These are phyloP conservation scores for Sinelater perroti DNA, from an alignment of 2,888 invertebrate species.

Conservation along the genomic window DNA sequence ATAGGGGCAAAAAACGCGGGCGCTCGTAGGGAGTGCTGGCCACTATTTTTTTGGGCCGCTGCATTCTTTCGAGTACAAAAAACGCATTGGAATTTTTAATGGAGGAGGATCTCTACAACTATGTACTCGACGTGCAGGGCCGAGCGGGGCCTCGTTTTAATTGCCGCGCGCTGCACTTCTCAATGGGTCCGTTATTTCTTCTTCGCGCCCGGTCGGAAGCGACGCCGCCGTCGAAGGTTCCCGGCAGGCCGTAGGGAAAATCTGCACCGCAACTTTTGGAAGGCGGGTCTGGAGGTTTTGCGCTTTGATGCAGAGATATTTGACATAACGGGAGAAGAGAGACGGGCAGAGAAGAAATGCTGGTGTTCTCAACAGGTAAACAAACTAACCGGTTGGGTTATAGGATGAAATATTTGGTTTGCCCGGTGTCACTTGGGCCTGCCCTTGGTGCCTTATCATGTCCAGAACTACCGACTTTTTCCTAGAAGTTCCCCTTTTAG, in stretches of 20 bases:
- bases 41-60: conserved; percentile 41
- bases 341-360: neutral
- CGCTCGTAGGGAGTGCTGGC: conserved; percentile 17
- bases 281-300: too few species aligned
- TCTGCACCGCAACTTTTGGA: too few species aligned
- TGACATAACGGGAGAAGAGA: conserved; percentile 2
- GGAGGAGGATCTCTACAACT: conserved; percentile 37
- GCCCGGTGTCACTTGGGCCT: conserved; percentile 25
- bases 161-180: too few species aligned
- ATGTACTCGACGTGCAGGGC: conserved; percentile 32
- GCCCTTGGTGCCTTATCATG: conserved; percentile 29
- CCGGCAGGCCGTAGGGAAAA: too few species aligned
- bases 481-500: conserved; percentile 21
- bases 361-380: conserved; percentile 28
- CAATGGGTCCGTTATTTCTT: too few species aligned
- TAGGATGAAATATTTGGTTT: conserved; percentile 33
- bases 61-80: conserved; percentile 44
- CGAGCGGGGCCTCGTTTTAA: conserved; percentile 19
- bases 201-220: too few species aligned
- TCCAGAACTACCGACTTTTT: conserved; percentile 31
- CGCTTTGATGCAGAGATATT: too few species aligned
- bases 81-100: conserved; percentile 45
- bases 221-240: too few species aligned
- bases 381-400: conserved; percentile 32
- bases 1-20: conserved; percentile 26